Conservation (phyloP, 2,113 vertebrate genomes). For the Candoia aspera region DNA sequence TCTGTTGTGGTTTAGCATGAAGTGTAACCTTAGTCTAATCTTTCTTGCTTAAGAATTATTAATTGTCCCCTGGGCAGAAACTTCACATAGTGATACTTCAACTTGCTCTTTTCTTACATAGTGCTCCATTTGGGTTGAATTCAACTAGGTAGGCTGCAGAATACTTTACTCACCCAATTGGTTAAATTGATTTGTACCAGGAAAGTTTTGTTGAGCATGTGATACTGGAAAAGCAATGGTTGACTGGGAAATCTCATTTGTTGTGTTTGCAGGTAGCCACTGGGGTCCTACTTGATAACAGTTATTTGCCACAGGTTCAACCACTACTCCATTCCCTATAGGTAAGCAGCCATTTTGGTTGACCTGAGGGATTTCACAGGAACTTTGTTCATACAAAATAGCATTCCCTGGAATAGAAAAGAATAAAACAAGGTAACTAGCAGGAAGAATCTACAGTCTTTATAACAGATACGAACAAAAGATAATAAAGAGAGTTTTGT, state of each 20-base stretch:
- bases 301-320: neutral
- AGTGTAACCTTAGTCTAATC: neutral
- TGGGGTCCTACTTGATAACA: neutral
- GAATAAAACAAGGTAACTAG: neutral
- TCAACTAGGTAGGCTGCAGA: neutral
- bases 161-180: conserved; percentile 10
- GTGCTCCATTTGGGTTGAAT: neutral
- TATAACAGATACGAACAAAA: neutral
- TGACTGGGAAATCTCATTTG: neutral
- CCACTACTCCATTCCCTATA: neutral
- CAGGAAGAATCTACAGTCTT: neutral
- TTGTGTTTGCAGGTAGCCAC: neutral
- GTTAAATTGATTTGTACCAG: conserved; percentile 4
- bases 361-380: neutral
- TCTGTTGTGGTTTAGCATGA: too few species aligned
- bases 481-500: neutral
- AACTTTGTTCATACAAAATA: neutral
- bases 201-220: neutral
- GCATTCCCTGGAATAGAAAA: neutral
- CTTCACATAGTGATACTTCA: neutral
- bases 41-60: neutral
- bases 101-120: neutral
- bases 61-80: neutral
- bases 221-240: neutral
- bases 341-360: neutral